Evolutionary conservation across 1,140 invertebrate species (phyloP), one percentile per base, ranked within the genome.

Genomic region (Panagrolaimus sp.): DNA sequence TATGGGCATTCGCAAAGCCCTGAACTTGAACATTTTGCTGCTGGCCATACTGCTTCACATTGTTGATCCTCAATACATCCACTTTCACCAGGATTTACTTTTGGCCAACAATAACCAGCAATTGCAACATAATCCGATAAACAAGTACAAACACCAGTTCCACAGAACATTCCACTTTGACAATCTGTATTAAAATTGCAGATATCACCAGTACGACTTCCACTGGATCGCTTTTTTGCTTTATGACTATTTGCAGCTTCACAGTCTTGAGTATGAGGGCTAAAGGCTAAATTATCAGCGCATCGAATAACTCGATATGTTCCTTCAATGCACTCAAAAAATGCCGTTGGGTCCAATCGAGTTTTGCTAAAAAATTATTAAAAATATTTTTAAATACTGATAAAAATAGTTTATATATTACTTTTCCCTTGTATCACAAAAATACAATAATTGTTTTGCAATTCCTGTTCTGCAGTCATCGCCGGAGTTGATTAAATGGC

Each of bases 21-120:
- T 25, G 63, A 61, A 5, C 71, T 53, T 9, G 76, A 69, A 51
- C 78, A 80, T n/a, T 62, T 70, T n/a, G 80, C 62, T 13, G 71
- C 80, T 13, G 78, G 80, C 78, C 78, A 80, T 9, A 80, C 80
- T 7, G 78, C 77, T 63, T 78, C 77, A 63, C 78, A 80, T 62
- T 80, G 78, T 23, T 76, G 47, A 38, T 76, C 72, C 38, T 82
- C 80, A 5, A 80, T 78, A 65, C 78, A 80, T 4, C 78, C 78
- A 42, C 71, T 76, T 38, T 80, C 78, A 13, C 78, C 78, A 0
- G 78, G 78, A 64, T 80, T 80, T 7, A 79, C 76, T 68, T 80
- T 80, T 48, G 74, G 79, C 79, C 80, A 80, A 66, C 78, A 80
- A 65, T 82, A 82, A 20, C 78, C 78, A 5, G 77, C 42, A 45